phyloP scores from a whole-genome alignment of 2,113 vertebrate genomes.

The Osmerus eperlanus region DNA sequence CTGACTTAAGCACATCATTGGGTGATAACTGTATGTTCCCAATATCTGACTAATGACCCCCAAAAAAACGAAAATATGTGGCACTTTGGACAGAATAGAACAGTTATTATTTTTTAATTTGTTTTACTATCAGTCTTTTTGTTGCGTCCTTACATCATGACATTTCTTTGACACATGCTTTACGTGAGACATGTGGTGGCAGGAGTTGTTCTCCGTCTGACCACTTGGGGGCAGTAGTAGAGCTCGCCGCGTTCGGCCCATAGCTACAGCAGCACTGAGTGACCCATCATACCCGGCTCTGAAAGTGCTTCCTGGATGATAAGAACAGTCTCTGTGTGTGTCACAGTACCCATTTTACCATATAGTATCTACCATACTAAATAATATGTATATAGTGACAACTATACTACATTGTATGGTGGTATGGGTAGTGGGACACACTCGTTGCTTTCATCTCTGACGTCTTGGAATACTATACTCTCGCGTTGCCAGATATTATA shows the following conservation, averaged over 20 bases:
- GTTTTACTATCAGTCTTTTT: not conserved
- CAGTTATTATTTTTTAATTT: not conserved
- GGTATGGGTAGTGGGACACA: too few relatives aligned
- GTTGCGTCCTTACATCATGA: not conserved
- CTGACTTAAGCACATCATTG: not conserved
- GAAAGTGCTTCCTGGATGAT: constrained; percentile 49
- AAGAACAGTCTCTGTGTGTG: constrained; percentile 49
- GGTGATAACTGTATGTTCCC: constrained; percentile 6
- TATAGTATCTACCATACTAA: too few relatives aligned
- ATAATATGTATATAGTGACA: too few relatives aligned
- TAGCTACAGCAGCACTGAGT: constrained; percentile 16
- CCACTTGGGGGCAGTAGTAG: constrained; percentile 30
- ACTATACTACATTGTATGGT: too few relatives aligned
- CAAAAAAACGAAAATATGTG: not conserved
- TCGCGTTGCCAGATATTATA: not conserved
- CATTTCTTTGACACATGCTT: not conserved
- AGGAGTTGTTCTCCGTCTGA: constrained; percentile 1
- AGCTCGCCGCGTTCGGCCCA: not conserved
- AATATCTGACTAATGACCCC: not conserved
- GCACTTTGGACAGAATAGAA: not conserved
- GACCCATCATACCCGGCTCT: constrained; percentile 30
- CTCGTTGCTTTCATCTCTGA: constrained; percentile 15
- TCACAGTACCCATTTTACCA: not conserved
- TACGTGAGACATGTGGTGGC: not conserved
- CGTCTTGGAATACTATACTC: not conserved